A percentile compares a stretch with the other conserved stretches of the same genome.
These are phyloP conservation scores for Macrotrachela quadricornifera DNA, from an alignment of 1,140 invertebrate genomes.

Conservation along the genomic window DNA sequence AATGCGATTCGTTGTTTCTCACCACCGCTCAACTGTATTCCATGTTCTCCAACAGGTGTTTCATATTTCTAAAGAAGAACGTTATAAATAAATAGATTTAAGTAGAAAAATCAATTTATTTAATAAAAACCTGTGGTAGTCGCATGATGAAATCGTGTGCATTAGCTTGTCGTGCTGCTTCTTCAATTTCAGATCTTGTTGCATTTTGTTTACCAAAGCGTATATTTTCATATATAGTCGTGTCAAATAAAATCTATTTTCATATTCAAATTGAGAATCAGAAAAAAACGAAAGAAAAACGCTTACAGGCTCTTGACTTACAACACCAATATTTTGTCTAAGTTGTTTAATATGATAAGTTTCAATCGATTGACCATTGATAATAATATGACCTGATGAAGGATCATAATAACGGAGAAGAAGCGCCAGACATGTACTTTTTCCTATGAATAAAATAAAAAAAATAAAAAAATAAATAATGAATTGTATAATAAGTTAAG, in stretches of 20 bases:
- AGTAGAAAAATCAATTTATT: no score
- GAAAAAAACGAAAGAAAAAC: constrained; percentile 52
- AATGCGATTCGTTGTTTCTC: constrained; percentile 96
- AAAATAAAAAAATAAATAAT: no score
- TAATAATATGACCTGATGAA: constrained; percentile 44
- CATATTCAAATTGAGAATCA: constrained; percentile 44
- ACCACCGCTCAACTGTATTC: constrained; percentile 39
- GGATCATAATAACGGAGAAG: constrained; percentile 75
- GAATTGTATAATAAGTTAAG: no score
- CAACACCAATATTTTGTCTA: constrained; percentile 31
- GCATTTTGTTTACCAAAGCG: constrained; percentile 69
- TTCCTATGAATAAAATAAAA: constrained; percentile 30
- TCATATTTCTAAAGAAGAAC: no score
- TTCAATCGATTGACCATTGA: constrained; percentile 53
- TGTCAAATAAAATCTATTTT: constrained; percentile 69
- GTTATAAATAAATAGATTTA: no score
- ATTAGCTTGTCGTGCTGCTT: constrained; percentile 74
- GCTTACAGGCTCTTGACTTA: constrained; percentile 50
- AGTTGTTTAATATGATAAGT: constrained; percentile 59
- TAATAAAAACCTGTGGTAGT: constrained; percentile 48
- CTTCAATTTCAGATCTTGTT: constrained; percentile 48
- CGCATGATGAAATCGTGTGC: constrained; percentile 63
- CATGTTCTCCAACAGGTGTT: no score
- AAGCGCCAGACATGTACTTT: constrained; percentile 66
- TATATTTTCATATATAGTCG: constrained; percentile 73